Percentiles rank a stretch among this genome's conserved stretches.
Conservation (phyloP, 2,888 invertebrate species). For the Perdita meconis region DNA sequence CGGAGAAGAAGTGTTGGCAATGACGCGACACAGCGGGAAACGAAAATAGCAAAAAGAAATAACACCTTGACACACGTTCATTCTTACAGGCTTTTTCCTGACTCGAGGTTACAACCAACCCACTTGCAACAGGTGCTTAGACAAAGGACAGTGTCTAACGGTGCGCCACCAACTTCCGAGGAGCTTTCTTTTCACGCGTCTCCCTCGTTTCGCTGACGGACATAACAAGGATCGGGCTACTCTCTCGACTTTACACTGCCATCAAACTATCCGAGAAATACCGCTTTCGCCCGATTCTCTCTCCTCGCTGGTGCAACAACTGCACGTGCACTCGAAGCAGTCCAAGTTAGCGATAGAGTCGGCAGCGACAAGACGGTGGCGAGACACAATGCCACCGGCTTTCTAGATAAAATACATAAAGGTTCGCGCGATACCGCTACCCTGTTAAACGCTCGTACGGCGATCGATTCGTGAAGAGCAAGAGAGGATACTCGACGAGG, state of each 20-base stretch:
- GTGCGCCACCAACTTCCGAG: constrained; percentile 37
- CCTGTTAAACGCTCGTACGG: too few species aligned
- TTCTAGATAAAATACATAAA: too few species aligned
- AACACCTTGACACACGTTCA: constrained; percentile 22
- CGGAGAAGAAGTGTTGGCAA: too few species aligned
- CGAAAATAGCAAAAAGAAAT: constrained; percentile 10
- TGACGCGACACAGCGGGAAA: neutral
- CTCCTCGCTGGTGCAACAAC: too few species aligned
- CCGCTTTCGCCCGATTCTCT: too few species aligned
- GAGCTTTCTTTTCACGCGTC: constrained; percentile 25
- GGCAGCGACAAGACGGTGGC: too few species aligned
- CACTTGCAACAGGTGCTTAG: constrained; percentile 68
- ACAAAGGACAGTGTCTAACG: constrained; percentile 65
- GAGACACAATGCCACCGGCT: too few species aligned
- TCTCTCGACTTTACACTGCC: neutral
- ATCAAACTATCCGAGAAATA: too few species aligned
- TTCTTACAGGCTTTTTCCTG: constrained; percentile 31
- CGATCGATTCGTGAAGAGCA: neutral
- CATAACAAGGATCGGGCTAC: constrained; percentile 46
- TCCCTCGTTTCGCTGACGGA: constrained; percentile 47
- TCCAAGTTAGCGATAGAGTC: too few species aligned
- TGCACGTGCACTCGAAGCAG: too few species aligned
- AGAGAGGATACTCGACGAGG: neutral
- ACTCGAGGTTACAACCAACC: constrained; percentile 14
- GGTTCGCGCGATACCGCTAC: too few species aligned